phyloP scores from a whole-genome alignment of 2,888 invertebrate genomes.

The Harpalus rubripes region DNA sequence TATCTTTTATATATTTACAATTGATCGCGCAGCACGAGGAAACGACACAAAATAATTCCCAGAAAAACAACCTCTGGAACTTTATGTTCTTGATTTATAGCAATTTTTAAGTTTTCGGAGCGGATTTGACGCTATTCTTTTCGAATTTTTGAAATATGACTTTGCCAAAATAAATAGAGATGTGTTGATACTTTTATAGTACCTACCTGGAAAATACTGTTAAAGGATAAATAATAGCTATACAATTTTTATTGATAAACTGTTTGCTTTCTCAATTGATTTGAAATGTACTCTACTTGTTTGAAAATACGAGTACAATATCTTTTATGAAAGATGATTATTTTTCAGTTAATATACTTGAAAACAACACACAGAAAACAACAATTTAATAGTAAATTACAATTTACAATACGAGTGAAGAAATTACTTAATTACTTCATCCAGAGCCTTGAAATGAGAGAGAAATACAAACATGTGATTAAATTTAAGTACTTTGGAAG shows the following conservation, averaged over 20 bases:
- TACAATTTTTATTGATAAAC: constrained; percentile 24
- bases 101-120: constrained; percentile 41
- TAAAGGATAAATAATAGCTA: constrained; percentile 19
- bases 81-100: constrained; percentile 42
- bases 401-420: too few relatives aligned
- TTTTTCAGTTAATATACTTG: too few relatives aligned
- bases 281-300: neutral
- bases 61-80: constrained; percentile 38
- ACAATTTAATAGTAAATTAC: too few relatives aligned
- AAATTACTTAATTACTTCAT: too few relatives aligned
- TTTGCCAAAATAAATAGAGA: constrained; percentile 32
- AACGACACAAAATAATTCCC: constrained; percentile 38
- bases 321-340: too few relatives aligned
- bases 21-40: constrained; percentile 21
- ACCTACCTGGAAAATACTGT: constrained; percentile 23
- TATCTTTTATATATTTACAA: constrained; percentile 47
- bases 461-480: too few relatives aligned
- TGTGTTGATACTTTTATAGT: constrained; percentile 14
- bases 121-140: constrained; percentile 43
- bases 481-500: too few relatives aligned
- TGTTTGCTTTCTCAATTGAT: neutral
- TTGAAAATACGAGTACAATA: neutral
- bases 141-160: constrained; percentile 24
- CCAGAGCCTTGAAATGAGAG: too few relatives aligned
- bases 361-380: too few relatives aligned